Conservation (phyloP, 1,140 invertebrate species). For the Zaprionus tsacasi region DNA sequence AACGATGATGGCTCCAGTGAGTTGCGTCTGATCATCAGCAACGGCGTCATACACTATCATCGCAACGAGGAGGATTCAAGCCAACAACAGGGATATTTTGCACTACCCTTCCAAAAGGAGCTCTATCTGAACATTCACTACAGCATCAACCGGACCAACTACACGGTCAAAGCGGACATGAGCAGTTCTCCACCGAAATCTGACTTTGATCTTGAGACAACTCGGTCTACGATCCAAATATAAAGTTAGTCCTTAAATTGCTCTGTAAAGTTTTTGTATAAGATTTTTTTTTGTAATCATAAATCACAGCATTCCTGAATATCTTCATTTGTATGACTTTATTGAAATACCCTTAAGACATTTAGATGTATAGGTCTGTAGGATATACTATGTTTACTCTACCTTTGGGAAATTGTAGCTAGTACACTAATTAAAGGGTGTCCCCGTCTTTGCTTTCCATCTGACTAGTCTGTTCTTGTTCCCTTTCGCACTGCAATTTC, state of each 20-base stretch:
- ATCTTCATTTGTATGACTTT: too few species aligned
- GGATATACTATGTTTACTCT: background rate
- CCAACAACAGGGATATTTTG: conserved; percentile 56
- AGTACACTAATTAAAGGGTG: background rate
- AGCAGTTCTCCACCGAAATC: conserved; percentile 43
- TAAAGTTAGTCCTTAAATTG: too few species aligned
- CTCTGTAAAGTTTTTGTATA: too few species aligned
- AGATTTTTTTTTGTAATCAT: too few species aligned
- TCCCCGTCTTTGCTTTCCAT: background rate
- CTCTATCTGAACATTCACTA: conserved; percentile 69
- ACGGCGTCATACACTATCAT: conserved; percentile 66
- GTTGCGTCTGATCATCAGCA: conserved; percentile 60
- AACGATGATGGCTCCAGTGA: conserved; percentile 68
- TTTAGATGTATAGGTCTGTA: too few species aligned
- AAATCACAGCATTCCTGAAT: too few species aligned
- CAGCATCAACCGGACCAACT: conserved; percentile 67
- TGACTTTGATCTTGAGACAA: conserved; percentile 30
- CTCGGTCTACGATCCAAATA: too few species aligned
- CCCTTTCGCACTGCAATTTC: background rate
- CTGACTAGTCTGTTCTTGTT: background rate
- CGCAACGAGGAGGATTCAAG: conserved; percentile 29
- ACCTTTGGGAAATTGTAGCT: background rate
- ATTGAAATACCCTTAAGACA: too few species aligned
- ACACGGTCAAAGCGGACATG: conserved; percentile 67
- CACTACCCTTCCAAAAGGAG: conserved; percentile 50